These are phyloP conservation scores for Acromyrmex heyeri DNA, from an alignment of 1,140 invertebrate species.

Conservation along the genomic window DNA sequence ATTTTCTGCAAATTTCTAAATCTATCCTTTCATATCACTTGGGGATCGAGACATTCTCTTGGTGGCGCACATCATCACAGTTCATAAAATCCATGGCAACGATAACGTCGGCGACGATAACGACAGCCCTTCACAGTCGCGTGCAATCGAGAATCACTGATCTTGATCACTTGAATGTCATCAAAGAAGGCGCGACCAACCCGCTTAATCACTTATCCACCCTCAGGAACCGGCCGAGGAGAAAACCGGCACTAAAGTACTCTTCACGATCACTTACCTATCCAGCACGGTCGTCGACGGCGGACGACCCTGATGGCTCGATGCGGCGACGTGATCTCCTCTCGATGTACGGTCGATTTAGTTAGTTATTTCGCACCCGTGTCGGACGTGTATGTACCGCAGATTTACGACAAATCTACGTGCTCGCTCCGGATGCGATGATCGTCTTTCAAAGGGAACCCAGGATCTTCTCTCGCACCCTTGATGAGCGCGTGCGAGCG, in stretches of 20 bases:
- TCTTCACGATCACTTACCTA: slow-evolving; percentile 72
- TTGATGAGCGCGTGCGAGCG: slow-evolving; percentile 59
- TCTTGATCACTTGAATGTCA: slow-evolving; percentile 76
- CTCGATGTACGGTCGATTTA: slow-evolving; percentile 46
- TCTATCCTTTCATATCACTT: slow-evolving; percentile 58
- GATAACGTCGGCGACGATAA: slow-evolving; percentile 31
- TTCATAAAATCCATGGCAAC: slow-evolving; percentile 66
- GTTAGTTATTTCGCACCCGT: slow-evolving; percentile 46
- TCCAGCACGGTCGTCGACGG: slow-evolving; percentile 71
- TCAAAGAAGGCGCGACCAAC: slow-evolving; percentile 30
- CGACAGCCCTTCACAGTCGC: slow-evolving; percentile 50
- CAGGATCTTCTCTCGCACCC: slow-evolving; percentile 66
- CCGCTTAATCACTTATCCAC: slow-evolving; percentile 60
- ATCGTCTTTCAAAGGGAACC: slow-evolving; percentile 32
- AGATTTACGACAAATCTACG: slow-evolving; percentile 21
- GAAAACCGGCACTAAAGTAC: slow-evolving; percentile 45
- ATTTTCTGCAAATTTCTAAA: slow-evolving; percentile 19
- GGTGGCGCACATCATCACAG: slow-evolving; percentile 66
- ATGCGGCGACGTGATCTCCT: slow-evolving; percentile 68
- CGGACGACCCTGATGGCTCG: slow-evolving; percentile 65
- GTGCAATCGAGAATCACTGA: slow-evolving; percentile 73
- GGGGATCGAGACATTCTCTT: slow-evolving; percentile 42
- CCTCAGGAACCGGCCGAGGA: slow-evolving; percentile 24
- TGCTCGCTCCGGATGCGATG: slow-evolving; percentile 20
- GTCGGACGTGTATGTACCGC: slow-evolving; percentile 23